Evolutionary conservation across 1,140 invertebrate species (phyloP).

Genomic region (Cheumatopsyche charites): DNA sequence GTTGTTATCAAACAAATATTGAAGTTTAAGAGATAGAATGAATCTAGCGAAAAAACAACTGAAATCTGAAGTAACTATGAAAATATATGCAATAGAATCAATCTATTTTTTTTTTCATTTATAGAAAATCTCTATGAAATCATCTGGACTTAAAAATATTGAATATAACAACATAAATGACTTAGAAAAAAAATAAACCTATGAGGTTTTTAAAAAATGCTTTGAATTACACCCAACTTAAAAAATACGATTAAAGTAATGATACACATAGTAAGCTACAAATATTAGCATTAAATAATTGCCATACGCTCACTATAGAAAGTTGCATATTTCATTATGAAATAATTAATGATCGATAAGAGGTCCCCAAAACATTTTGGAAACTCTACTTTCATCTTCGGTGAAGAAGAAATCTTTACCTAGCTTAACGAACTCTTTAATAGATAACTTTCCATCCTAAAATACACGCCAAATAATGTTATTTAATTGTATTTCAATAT

Average conservation of each 20-base stretch:
- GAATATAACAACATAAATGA: neutral
- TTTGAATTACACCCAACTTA: no score
- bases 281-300: neutral
- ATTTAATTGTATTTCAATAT: neutral
- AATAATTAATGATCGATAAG: constrained; percentile 60
- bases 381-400: constrained; percentile 75
- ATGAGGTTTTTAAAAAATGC: neutral
- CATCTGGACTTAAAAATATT: no score
- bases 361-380: constrained; percentile 86
- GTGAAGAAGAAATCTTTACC: constrained; percentile 80
- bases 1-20: no score
- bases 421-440: constrained; percentile 78
- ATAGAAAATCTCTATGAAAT: no score
- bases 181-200: neutral
- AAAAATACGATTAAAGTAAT: no score
- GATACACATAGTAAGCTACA: no score
- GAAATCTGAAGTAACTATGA: no score
- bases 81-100: no score
- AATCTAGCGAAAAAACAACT: no score
- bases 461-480: constrained; percentile 23
- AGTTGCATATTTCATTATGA: constrained; percentile 57
- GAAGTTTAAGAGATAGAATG: no score
- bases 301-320: neutral
- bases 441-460: constrained; percentile 73
- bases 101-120: no score